Evolutionary conservation across 2,113 vertebrate genomes (phyloP).

Genomic region (Macquaria ambigua): DNA sequence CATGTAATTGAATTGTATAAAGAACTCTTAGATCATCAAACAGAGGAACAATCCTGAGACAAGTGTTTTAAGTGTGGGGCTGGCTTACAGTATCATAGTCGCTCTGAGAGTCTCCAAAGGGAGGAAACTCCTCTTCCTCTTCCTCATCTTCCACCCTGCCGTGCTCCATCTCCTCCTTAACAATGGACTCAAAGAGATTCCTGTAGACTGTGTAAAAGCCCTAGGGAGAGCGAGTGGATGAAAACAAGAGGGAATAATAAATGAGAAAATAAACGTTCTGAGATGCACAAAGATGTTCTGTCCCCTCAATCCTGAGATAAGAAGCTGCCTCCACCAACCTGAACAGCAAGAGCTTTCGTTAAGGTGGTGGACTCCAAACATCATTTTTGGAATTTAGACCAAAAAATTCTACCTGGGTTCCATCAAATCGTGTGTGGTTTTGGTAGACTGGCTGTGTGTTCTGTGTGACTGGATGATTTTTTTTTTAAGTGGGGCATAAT

Average conservation of each 20-base stretch:
- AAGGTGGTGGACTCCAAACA: background rate
- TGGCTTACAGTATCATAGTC: slow-evolving; percentile 93
- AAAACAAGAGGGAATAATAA: background rate
- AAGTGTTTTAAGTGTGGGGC: background rate
- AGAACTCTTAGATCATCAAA: background rate
- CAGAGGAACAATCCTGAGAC: background rate
- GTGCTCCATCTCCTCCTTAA: slow-evolving; percentile 92
- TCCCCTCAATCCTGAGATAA: slow-evolving; percentile 6
- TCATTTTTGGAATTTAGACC: background rate
- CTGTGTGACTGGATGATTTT: background rate
- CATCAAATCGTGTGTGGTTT: background rate
- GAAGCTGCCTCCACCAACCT: background rate
- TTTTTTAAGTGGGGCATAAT: background rate
- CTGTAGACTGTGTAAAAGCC: slow-evolving; percentile 94
- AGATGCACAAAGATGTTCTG: slow-evolving; percentile 13
- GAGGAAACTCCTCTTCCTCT: slow-evolving; percentile 87
- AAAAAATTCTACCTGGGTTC: background rate
- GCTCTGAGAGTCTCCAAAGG: slow-evolving; percentile 92
- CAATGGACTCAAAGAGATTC: slow-evolving; percentile 91
- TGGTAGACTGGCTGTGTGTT: background rate
- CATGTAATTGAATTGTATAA: background rate
- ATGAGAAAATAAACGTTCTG: slow-evolving; percentile 26
- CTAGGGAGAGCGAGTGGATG: slow-evolving; percentile 70
- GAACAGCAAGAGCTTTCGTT: background rate
- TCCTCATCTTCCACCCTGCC: slow-evolving; percentile 84